These are phyloP conservation scores for Pygocentrus nattereri DNA, from an alignment of 2,797 vertebrate genomes.

Conservation along the genomic window DNA sequence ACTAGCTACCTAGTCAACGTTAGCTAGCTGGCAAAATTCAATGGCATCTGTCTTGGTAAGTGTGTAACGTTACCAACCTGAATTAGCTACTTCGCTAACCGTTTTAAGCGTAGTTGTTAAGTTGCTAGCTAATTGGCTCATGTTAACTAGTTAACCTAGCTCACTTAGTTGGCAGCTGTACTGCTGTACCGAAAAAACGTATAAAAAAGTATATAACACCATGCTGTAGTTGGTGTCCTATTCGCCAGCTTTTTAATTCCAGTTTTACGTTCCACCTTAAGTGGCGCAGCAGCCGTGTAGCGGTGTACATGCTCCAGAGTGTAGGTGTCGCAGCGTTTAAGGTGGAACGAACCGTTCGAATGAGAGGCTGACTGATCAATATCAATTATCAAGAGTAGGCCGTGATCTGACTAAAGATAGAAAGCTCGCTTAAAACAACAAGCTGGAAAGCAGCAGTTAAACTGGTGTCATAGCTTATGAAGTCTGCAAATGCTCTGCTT, in stretches of 20 bases:
- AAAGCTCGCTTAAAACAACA: background rate
- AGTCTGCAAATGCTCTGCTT: background rate
- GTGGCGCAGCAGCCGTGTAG: no score
- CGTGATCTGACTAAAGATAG: background rate
- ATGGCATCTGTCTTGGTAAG: constrained; percentile 81
- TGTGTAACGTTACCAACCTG: background rate
- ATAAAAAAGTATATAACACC: no score
- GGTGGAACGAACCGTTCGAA: no score
- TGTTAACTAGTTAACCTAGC: constrained; percentile 43
- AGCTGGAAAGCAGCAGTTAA: background rate
- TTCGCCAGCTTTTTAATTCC: no score
- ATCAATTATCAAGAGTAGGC: background rate
- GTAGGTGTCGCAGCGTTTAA: no score
- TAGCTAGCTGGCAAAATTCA: background rate
- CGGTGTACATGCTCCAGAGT: no score
- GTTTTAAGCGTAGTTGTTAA: background rate
- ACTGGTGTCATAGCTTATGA: background rate
- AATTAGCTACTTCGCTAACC: background rate
- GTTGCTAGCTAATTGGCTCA: no score
- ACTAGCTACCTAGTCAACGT: background rate
- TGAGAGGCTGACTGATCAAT: no score
- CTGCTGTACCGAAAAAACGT: no score
- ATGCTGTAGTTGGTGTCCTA: no score
- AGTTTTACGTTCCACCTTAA: no score
- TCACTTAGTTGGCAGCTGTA: background rate